Evolutionary conservation across 1,140 invertebrate species (phyloP), one percentile per base, ranked within the genome.

Genomic region (Drosophila ercepeae): DNA sequence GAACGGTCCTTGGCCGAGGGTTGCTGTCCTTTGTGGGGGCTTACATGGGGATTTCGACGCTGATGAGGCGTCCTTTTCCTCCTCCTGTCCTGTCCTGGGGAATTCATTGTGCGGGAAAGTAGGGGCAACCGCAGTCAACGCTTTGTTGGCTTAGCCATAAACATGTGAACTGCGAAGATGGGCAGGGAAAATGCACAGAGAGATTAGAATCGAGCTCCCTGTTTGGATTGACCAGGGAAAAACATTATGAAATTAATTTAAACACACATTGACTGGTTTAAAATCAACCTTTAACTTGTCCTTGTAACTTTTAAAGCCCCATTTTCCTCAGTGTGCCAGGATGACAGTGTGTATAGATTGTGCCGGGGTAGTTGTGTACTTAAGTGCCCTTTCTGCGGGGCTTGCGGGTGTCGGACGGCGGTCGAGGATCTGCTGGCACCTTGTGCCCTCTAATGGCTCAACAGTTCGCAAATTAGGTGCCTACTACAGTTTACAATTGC

Each of bases 381-480:
- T 79, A 86, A 84, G 76, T 69, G 73, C 61, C 61, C 58, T 18
- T 60, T 50, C 45, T 45, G 52, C 27, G 53, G 16, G 51, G 25
- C 18, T 45, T 14, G 49, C 18, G 32, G 57, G 23, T 4, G n/a
- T 21, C 23, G 39, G 13, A 16, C 23, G 21, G 50, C 23, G 42
- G 18, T 21, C 13, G 32, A 18, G 32, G 41, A 39, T 45, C 51
- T 18, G 18, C 72, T 41, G 45, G 34, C 52, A 69, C 58, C 78
- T 79, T 73, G 81, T 84, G 57, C 64, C 72, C 72, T 65, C 64
- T 86, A 84, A 84, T 84, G 81, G 76, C 72, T 86, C 63, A 86
- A 86, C 81, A 86, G 81, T 79, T 86, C 81, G 74, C 81, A 84
- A 84, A 84, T 84, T 84, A 84, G 81, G 79, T 84, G 79, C 72